Base-by-base conservation (phyloP, 2,888 invertebrate species). In the Patella depressa region DNA sequence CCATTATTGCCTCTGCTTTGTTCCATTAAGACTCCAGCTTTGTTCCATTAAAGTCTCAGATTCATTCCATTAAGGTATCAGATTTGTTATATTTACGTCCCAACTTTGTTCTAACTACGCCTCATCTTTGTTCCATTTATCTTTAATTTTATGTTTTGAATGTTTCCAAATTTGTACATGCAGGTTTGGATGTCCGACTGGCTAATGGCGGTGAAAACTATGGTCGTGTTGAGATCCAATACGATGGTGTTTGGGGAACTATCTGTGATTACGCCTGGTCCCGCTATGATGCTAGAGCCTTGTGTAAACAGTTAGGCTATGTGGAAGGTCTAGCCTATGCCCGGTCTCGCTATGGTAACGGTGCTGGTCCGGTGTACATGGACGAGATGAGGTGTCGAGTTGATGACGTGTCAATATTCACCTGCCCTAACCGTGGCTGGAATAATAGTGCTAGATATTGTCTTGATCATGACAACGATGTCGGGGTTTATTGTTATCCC, bases 261-360 rank as follows among this genome's bases (percentile, higher is more conserved):
- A 79, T 89, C 3, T 89, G 89, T 77, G 85, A 85, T 59, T 82
- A 83, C 71, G 80, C 81, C 69, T 87, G 86, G 85, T 83, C 83
- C 7, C 77, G 79, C 11, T 82, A 83, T 73, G 86, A 86, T 57
- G 87, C 87, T 14, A 53, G 83, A 11, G 84, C 83, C 9, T 76
- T 86, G 9, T 89, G 89, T 81, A 78, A 80, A 11, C 85, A 88
- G 78, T 83, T 86, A 4, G 87, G 87, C n/a, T 88, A 82, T 71
- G 78, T 82, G 0, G 86, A 85, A 76, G 89, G 88, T 5, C 80
- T 80, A 11, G 75, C 79, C 12, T 76, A 79, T 17, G 45, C 72
- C 11, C 11, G 59, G 14, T 78, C 73, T 34, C 53, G 45, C 14
- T 53, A 72, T 4, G 53, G 24, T 72, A 53, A 24, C 1, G 69